phyloP scores from a whole-genome alignment of 2,113 vertebrate genomes.

The Dipodomys merriami region DNA sequence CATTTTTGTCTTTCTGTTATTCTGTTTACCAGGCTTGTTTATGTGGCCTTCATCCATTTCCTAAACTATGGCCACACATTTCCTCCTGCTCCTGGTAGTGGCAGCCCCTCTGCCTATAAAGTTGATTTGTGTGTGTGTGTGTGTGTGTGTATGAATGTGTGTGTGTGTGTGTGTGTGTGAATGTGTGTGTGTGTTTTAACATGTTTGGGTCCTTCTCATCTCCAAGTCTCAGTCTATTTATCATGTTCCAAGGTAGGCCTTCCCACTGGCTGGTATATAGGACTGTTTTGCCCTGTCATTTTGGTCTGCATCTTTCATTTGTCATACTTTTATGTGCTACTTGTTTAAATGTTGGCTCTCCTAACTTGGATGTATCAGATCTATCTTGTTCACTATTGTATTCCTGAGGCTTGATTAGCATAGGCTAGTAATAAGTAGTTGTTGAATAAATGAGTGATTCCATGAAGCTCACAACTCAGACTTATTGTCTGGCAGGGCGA shows the following conservation, averaged over 20 bases:
- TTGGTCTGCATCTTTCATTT: background rate
- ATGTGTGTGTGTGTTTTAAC: background rate
- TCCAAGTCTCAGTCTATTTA: background rate
- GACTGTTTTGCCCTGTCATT: background rate
- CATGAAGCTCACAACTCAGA: background rate
- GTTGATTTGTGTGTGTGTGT: background rate
- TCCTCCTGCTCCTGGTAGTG: background rate
- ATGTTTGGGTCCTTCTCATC: background rate
- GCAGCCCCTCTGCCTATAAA: background rate
- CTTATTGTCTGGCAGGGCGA: background rate
- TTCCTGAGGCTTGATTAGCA: background rate
- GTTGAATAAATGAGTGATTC: slow-evolving; percentile 28
- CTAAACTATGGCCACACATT: background rate
- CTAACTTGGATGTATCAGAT: background rate
- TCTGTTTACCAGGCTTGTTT: background rate
- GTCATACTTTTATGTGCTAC: background rate
- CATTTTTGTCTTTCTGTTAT: background rate
- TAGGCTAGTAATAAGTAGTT: background rate
- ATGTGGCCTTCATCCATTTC: background rate
- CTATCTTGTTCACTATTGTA: background rate
- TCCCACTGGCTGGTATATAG: background rate
- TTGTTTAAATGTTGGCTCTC: slow-evolving; percentile 7
- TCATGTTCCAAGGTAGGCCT: background rate
- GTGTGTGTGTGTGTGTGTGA: no score
- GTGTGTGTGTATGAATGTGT: background rate